Evolutionary conservation across 1,140 invertebrate genomes (phyloP), one percentile per base, ranked within the genome.

Genomic region (Aphidius gifuensis): DNA sequence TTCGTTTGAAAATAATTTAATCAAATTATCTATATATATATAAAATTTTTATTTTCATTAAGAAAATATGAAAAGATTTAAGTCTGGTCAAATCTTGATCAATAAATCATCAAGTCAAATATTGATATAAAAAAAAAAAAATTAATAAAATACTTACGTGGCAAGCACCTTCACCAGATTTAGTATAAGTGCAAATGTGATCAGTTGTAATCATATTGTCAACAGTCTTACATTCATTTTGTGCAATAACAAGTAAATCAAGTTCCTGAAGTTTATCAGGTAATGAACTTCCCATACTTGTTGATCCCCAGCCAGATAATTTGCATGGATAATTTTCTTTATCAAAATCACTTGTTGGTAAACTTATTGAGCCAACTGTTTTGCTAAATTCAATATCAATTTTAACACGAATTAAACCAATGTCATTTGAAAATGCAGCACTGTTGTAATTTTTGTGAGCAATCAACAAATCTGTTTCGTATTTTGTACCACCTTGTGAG

Each of bases 151-250:
- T 42, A 80, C 82, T 82, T 71, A 85, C 84, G 70, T 84, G 79
- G 61, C 84, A 85, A 23, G 83, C 82, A 45, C 84, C 83, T 75
- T 85, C 76, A n/a, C 84, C 84, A 39, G 67, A 66, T 65, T 82
- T 84, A 3, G 85, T 87, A 39, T 85, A 78, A 0, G 86, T 86
- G 66, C 86, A 88, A 38, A 87, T 83, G 64, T 87, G 83, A 5
- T 70, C 72, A 23, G 70, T 65, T 5, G 67, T 64, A 16, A 77
- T 62, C 16, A 58, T 59, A 42, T 44, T 55, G 9, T 68, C 61
- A 4, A 55, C 72, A 74, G n/a, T n/a, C n/a, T n/a, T n/a, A n/a
- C n/a, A n/a, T 9, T 23, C 45, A 8, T 48, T 32, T 7, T 68
- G 54, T 5, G 48, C 50, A 42, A 71, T 69, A 3, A 68, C 60